Base-by-base conservation (phyloP, 2,113 vertebrate genomes). In the Lethenteron reissneri region DNA sequence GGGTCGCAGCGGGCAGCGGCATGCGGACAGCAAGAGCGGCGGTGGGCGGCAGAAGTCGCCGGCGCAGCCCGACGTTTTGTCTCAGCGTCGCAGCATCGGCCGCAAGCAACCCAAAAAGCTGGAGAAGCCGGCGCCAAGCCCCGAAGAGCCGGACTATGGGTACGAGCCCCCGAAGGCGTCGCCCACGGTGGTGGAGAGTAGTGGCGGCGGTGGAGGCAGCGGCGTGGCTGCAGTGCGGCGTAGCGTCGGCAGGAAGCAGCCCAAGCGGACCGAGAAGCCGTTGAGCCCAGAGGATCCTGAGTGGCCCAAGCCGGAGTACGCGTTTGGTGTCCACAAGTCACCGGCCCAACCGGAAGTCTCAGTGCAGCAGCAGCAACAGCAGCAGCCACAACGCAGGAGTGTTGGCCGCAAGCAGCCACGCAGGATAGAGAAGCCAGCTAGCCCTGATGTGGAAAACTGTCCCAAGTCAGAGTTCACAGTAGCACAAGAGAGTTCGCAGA, bases 21-120 rank as follows among this genome's bases (percentile, higher is more conserved):
- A 68, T 68, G n/a, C 64, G n/a, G 64, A 68, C 2, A 11, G 64
- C 64, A 68, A 97, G 75, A 78, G 84, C 59, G 79, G 85, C 57
- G 85, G 88, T 0, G 85, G 91, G 1, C 83, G 89, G 59, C 92
- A 97, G 75, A 97, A 92, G 76, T 97, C 90, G 56, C 94, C 92
- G 12, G 94, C 87, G 57, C 91, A 99, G 78, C 91, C 90, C 9
- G 89, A 91, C 21, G 64, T 10, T 68, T 21, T 11, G 25, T 17
- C 64, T 68, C 85, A 87, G 57, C 83, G 90, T 72, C 85, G 87
- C 78, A 85, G 85, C 17, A 82, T 87, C 71, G 94, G 88, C 71
- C 96, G 95, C 79, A 99, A 97, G 73, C 91, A 95, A 75, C 94
- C 94, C 72, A 99, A 95, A 80, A 99, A 97, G 78, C 77, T 85